A percentile compares a stretch with the other conserved stretches of the same genome.
phyloP scores from a whole-genome alignment of 2,113 vertebrate species.

The Poecilia latipinna region DNA sequence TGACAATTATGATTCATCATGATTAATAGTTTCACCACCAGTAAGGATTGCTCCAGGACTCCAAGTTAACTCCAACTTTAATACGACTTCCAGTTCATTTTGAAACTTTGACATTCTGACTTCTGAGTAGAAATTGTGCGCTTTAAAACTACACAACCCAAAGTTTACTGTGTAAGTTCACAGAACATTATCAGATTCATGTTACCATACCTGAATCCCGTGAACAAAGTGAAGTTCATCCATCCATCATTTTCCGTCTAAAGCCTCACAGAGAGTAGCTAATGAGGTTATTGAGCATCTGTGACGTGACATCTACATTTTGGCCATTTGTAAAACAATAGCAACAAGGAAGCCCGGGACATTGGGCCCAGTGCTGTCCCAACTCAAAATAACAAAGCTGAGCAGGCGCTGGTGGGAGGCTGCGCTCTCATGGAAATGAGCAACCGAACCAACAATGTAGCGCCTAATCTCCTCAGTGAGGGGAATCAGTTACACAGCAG shows the following conservation, averaged over 20 bases:
- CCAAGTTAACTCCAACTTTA: background rate
- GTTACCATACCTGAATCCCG: background rate
- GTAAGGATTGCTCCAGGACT: background rate
- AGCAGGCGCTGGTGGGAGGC: slow-evolving; percentile 78
- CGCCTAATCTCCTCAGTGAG: slow-evolving; percentile 86
- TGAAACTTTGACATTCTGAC: too few species aligned
- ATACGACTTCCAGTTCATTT: background rate
- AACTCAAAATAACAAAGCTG: slow-evolving; percentile 76
- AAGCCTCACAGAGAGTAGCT: slow-evolving; percentile 70
- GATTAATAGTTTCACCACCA: too few species aligned
- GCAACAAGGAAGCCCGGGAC: slow-evolving; percentile 81
- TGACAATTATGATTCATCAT: too few species aligned
- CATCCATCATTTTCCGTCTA: slow-evolving; percentile 44
- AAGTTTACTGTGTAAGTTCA: background rate
- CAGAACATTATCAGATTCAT: background rate
- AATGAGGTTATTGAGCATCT: slow-evolving; percentile 83
- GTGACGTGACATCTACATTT: slow-evolving; percentile 87
- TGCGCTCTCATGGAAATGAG: slow-evolving; percentile 86
- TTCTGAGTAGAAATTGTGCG: background rate
- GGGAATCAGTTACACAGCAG: slow-evolving; percentile 86
- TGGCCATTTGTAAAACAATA: slow-evolving; percentile 85
- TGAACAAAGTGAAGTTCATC: slow-evolving; percentile 58
- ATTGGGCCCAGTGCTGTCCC: slow-evolving; percentile 72
- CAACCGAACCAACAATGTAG: slow-evolving; percentile 84
- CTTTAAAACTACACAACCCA: background rate